Conservation (phyloP, 2,797 vertebrate genomes). For the Bufotes viridis region DNA sequence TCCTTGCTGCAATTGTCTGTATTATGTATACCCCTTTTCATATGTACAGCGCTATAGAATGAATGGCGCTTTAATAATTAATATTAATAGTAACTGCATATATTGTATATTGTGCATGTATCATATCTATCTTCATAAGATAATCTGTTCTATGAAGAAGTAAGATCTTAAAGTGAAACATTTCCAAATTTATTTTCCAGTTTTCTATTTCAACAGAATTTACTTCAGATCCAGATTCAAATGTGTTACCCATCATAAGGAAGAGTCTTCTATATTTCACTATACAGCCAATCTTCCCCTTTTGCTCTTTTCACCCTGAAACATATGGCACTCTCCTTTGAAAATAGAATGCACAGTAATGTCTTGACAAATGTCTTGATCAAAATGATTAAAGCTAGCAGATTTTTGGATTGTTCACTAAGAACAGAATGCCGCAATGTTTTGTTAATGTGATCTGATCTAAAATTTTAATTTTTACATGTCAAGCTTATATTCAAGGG, state of each 20-base stretch:
- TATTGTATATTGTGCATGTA: too few relatives aligned
- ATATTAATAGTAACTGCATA: too few relatives aligned
- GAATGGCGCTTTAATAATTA: too few relatives aligned
- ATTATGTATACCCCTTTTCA: too few relatives aligned
- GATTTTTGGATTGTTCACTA: constrained; percentile 25
- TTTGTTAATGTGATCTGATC: constrained; percentile 10
- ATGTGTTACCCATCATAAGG: constrained; percentile 17
- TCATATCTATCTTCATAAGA: too few relatives aligned
- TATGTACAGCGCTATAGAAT: too few relatives aligned
- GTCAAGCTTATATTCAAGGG: constrained; percentile 2
- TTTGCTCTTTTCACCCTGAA: not conserved
- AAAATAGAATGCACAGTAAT: not conserved
- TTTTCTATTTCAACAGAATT: not conserved
- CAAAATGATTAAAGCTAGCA: constrained; percentile 37
- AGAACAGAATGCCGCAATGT: constrained; percentile 6
- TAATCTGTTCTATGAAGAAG: too few relatives aligned
- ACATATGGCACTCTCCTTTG: constrained; percentile 6
- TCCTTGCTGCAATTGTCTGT: too few relatives aligned
- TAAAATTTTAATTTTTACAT: constrained; percentile 25
- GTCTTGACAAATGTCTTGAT: constrained; percentile 23
- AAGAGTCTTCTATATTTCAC: constrained; percentile 4
- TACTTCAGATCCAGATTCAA: constrained; percentile 20
- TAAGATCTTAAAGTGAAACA: not conserved
- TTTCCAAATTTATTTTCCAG: not conserved
- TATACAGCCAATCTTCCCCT: constrained; percentile 9